Evolutionary conservation across 1,140 invertebrate genomes (phyloP).

Genomic region (Heliothis virescens): DNA sequence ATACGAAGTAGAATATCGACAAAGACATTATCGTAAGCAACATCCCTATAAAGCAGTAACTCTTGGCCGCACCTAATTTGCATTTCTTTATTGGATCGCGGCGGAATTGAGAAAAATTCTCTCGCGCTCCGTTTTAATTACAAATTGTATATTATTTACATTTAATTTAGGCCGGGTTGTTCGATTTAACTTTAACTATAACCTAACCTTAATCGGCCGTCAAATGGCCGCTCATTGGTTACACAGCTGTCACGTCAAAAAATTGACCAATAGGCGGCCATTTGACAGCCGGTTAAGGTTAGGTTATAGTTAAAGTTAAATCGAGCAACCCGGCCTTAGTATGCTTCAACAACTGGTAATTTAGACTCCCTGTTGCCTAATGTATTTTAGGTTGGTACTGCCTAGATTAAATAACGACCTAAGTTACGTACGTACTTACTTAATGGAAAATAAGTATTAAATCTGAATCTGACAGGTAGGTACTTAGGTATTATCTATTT

Average conservation of each 20-base stretch:
- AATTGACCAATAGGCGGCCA: no score
- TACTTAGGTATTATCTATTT: no score
- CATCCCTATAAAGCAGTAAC: conserved; percentile 71
- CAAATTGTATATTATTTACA: conserved; percentile 62
- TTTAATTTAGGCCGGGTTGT: no score
- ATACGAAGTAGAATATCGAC: conserved; percentile 12
- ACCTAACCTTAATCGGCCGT: no score
- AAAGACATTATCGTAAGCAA: not conserved
- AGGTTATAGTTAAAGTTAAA: no score
- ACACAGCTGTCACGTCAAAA: no score
- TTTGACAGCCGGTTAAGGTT: no score
- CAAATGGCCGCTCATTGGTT: no score
- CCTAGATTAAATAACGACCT: no score
- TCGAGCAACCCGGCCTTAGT: no score
- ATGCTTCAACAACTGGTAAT: conserved; percentile 9
- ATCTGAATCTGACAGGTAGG: not conserved
- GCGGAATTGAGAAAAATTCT: conserved; percentile 82
- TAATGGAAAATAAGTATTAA: not conserved
- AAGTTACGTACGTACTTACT: no score
- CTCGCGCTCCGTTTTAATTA: conserved; percentile 75
- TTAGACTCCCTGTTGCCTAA: not conserved
- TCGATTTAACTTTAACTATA: no score
- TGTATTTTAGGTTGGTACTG: not conserved
- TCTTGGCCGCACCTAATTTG: conserved; percentile 80
- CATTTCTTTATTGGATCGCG: conserved; percentile 83